Evolutionary conservation across 2,797 vertebrate species (phyloP).

Genomic region (Dendrocincla fuliginosa): DNA sequence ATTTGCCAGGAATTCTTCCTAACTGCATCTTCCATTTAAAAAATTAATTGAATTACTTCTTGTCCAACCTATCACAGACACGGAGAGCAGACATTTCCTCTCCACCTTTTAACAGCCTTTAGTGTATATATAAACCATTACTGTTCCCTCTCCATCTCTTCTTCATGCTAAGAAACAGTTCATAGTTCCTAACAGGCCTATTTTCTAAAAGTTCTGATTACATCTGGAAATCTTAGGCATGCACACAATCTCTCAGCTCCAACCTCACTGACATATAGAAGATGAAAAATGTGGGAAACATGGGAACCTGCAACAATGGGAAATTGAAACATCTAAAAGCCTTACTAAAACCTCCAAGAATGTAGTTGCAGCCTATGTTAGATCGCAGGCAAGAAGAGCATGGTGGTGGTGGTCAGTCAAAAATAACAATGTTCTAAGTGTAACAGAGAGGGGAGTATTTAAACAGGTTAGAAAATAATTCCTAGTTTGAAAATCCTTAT

Average conservation of each 20-base stretch:
- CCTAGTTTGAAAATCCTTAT: not conserved
- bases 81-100: not conserved
- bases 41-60: not conserved
- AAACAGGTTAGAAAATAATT: not conserved
- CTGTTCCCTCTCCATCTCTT: not conserved
- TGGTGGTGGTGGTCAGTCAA: not conserved
- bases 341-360: not conserved
- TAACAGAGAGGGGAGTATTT: not conserved
- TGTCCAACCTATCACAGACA: not conserved
- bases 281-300: not conserved
- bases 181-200: not conserved
- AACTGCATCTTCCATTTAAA: not conserved
- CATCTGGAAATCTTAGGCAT: not conserved
- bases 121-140: not conserved
- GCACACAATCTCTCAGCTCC: not conserved
- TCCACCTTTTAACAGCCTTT: not conserved
- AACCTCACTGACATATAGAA: not conserved
- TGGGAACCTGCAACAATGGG: fast-evolving
- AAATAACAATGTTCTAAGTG: not conserved
- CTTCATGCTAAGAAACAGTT: not conserved
- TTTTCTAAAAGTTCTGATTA: not conserved
- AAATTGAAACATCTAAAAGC: not conserved
- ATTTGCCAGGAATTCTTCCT: not conserved
- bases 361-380: not conserved
- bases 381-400: not conserved